Conservation (phyloP, 2,888 invertebrate genomes). For the Synanthedon formicaeformis region DNA sequence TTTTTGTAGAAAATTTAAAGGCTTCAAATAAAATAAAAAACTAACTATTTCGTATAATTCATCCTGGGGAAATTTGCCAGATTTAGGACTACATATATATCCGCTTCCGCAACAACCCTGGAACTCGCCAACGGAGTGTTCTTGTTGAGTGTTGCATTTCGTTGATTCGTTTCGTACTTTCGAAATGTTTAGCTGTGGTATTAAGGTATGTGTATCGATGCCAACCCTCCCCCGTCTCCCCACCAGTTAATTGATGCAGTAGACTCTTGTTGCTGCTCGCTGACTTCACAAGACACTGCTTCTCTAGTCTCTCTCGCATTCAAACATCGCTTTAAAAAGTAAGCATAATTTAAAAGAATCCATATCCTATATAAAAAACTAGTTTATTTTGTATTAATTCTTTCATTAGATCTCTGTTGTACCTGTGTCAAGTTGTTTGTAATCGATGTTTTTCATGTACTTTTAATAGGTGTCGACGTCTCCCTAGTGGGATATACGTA, state of each 20-base stretch:
- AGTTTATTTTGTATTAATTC: constrained; percentile 66
- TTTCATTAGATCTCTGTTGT: constrained; percentile 71
- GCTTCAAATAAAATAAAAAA: too few relatives aligned
- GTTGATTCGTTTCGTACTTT: constrained; percentile 26
- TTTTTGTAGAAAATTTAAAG: too few relatives aligned
- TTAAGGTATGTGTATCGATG: constrained; percentile 23
- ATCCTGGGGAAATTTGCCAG: too few relatives aligned
- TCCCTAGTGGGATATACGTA: constrained; percentile 48
- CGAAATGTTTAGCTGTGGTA: constrained; percentile 27
- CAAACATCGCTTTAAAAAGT: constrained; percentile 49
- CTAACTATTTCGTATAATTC: too few relatives aligned
- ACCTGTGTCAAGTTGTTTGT: constrained; percentile 66
- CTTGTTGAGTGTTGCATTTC: constrained; percentile 30
- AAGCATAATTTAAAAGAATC: constrained; percentile 57
- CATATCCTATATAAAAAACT: constrained; percentile 58
- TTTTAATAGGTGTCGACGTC: constrained; percentile 49
- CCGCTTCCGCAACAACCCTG: too few relatives aligned
- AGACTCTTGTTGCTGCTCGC: constrained; percentile 58
- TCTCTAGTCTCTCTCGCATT: constrained; percentile 68
- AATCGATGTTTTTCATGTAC: constrained; percentile 55
- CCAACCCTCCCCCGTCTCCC: constrained; percentile 49
- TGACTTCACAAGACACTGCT: constrained; percentile 53
- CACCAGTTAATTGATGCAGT: constrained; percentile 68
- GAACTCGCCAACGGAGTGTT: neutral
- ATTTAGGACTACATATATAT: too few relatives aligned